phyloP scores from a whole-genome alignment of 1,140 invertebrate genomes.

The Lepidurus couesii region DNA sequence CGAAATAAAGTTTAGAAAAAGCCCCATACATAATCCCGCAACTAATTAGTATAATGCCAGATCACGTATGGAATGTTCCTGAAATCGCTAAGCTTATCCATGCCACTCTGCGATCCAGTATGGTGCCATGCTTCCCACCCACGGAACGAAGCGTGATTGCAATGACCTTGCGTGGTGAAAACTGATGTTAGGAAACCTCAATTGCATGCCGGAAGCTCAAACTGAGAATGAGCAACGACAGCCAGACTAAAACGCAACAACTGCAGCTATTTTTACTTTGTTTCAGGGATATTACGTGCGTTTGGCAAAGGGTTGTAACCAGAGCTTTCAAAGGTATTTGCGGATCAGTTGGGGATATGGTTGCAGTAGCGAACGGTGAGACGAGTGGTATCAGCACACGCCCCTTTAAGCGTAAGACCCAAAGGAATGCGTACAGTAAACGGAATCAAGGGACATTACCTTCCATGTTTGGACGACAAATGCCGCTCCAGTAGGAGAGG shows the following conservation, averaged over 20 bases:
- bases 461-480: not conserved
- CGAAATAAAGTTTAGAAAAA: not conserved
- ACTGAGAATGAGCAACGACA: not conserved
- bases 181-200: not conserved
- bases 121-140: not conserved
- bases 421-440: not conserved
- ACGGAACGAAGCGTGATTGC: not conserved
- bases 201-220: not conserved
- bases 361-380: not conserved
- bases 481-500: not conserved
- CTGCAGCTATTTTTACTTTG: not conserved
- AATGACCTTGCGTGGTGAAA: not conserved
- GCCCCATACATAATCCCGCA: not conserved
- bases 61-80: not conserved
- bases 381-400: not conserved
- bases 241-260: not conserved
- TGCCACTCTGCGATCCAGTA: not conserved
- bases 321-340: not conserved
- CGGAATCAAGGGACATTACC: constrained; percentile 1
- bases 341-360: not conserved
- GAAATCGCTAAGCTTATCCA: not conserved
- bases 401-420: not conserved
- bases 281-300: not conserved
- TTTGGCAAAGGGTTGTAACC: not conserved
- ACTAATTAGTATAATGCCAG: not conserved